phyloP scores from a whole-genome alignment of 2,797 vertebrate species.

The Acanthis flammea region DNA sequence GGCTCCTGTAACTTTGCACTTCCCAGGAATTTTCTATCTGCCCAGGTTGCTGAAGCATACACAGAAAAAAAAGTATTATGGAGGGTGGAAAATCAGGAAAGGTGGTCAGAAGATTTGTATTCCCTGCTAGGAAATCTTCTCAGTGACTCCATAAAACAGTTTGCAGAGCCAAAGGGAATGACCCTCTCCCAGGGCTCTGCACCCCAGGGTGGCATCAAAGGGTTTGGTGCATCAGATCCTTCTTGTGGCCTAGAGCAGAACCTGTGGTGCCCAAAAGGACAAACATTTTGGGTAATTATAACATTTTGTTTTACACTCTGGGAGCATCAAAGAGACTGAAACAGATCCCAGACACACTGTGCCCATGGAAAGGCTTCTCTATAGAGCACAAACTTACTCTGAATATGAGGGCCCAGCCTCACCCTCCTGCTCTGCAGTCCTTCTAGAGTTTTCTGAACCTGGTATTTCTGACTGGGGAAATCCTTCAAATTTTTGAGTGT shows the following conservation, averaged over 20 bases:
- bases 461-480: neutral
- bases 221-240: neutral
- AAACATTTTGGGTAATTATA: neutral
- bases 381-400: neutral
- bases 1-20: fast-evolving
- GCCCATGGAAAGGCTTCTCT: neutral
- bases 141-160: neutral
- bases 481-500: neutral
- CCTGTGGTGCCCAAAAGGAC: neutral
- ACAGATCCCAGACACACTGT: neutral
- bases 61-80: neutral
- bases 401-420: neutral
- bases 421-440: neutral
- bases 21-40: neutral
- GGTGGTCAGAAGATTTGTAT: neutral
- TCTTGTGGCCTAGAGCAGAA: neutral
- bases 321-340: neutral
- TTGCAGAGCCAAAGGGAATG: neutral
- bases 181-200: neutral
- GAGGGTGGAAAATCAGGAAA: neutral
- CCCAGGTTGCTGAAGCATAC: neutral
- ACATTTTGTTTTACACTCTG: neutral
- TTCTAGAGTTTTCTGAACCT: neutral
- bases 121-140: neutral
- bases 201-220: neutral